Evolutionary conservation across 2,888 invertebrate genomes (phyloP).

Genomic region (Ophion slaviceki): DNA sequence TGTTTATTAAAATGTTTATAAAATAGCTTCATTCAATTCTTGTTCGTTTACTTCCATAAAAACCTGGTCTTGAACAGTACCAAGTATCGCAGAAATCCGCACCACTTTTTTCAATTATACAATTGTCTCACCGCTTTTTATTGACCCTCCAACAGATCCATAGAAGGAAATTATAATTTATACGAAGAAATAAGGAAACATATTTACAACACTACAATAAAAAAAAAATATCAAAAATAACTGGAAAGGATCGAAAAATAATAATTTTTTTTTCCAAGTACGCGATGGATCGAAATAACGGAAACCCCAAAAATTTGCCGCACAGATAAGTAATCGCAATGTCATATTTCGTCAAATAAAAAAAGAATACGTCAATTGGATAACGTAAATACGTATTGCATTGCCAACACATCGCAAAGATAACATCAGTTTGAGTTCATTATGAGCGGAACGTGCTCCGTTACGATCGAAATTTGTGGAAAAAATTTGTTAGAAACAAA

Average conservation of each 20-base stretch:
- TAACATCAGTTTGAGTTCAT: constrained; percentile 33
- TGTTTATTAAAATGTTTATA: too few relatives aligned
- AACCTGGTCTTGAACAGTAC: too few relatives aligned
- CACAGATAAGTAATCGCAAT: not conserved
- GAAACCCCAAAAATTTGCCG: not conserved
- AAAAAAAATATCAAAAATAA: not conserved
- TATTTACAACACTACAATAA: too few relatives aligned
- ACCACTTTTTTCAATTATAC: too few relatives aligned
- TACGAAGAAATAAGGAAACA: too few relatives aligned
- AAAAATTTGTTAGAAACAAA: not conserved
- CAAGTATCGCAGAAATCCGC: too few relatives aligned
- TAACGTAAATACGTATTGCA: constrained; percentile 12
- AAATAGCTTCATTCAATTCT: too few relatives aligned
- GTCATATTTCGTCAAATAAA: not conserved
- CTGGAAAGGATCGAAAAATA: not conserved
- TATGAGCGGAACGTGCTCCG: constrained; percentile 23
- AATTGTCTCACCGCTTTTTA: too few relatives aligned
- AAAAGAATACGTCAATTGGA: constrained; percentile 6
- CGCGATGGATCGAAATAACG: not conserved
- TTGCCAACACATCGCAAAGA: constrained; percentile 47
- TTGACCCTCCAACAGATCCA: too few relatives aligned
- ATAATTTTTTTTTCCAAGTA: not conserved
- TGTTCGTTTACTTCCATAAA: too few relatives aligned
- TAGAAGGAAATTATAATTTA: too few relatives aligned
- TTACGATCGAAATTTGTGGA: not conserved